phyloP scores from a whole-genome alignment of 92 coral and sea anemone species.

The Ricordea florida region DNA sequence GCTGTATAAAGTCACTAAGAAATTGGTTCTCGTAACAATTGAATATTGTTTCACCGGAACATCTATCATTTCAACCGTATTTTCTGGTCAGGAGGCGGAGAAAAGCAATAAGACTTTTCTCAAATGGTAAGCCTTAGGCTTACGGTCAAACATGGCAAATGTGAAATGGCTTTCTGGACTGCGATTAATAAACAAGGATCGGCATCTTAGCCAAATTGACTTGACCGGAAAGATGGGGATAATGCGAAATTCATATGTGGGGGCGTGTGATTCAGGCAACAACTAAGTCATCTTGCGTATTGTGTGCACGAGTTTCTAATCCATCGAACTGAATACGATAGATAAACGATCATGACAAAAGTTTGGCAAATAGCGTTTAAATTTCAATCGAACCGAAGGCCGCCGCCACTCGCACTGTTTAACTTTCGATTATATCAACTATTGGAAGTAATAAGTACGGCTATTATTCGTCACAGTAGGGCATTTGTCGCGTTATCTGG shows the following conservation, averaged over 20 bases:
- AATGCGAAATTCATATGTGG: slow-evolving; percentile 45
- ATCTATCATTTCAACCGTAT: slow-evolving; percentile 29
- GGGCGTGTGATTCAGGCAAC: slow-evolving; percentile 22
- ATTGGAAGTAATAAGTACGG: slow-evolving; percentile 43
- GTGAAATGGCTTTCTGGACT: slow-evolving; percentile 27
- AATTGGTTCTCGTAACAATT: slow-evolving; percentile 61
- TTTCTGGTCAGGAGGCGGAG: slow-evolving; percentile 38
- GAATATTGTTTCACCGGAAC: slow-evolving; percentile 52
- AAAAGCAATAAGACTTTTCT: slow-evolving; percentile 59
- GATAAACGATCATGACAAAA: slow-evolving; percentile 69
- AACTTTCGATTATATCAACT: slow-evolving; percentile 70
- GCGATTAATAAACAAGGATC: slow-evolving; percentile 16
- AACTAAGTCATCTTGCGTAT: slow-evolving; percentile 15
- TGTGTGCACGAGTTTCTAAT: slow-evolving; percentile 66
- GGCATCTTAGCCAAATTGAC: slow-evolving; percentile 31
- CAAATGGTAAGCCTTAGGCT: slow-evolving; percentile 53
- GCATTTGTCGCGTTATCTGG: slow-evolving; percentile 32
- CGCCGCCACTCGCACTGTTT: slow-evolving; percentile 36
- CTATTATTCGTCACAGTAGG: slow-evolving; percentile 34
- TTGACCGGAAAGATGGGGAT: slow-evolving; percentile 42
- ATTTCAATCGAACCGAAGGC: slow-evolving; percentile 24
- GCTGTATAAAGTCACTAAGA: slow-evolving; percentile 57
- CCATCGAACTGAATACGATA: slow-evolving; percentile 65
- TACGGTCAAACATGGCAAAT: slow-evolving; percentile 16
- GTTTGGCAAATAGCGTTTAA: slow-evolving; percentile 12